These are phyloP conservation scores for Timandra comae DNA, from an alignment of 2,888 invertebrate genomes.

Conservation along the genomic window DNA sequence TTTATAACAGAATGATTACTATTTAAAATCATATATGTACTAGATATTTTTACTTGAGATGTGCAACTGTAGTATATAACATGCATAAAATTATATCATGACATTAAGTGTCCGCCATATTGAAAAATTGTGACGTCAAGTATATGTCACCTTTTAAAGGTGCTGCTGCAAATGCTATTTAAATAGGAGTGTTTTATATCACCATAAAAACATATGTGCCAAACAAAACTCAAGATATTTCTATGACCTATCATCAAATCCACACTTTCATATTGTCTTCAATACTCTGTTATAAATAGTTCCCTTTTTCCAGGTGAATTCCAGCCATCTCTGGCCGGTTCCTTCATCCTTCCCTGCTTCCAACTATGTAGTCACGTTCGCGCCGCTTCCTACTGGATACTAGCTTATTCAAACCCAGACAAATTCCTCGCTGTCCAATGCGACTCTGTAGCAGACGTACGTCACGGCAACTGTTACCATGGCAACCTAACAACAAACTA, in stretches of 20 bases:
- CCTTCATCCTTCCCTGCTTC: slow-evolving; percentile 58
- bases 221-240: neutral
- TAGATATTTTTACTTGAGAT: too few species aligned
- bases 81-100: too few species aligned
- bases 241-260: neutral
- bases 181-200: too few species aligned
- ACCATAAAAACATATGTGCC: neutral
- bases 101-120: too few species aligned
- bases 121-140: too few species aligned
- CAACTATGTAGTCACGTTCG: slow-evolving; percentile 59
- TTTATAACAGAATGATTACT: too few species aligned
- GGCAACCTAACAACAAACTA: slow-evolving; percentile 33
- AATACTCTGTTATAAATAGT: too few species aligned
- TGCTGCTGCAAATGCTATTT: too few species aligned
- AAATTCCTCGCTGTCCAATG: slow-evolving; percentile 52
- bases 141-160: too few species aligned
- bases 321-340: slow-evolving; percentile 44
- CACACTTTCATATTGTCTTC: too few species aligned
- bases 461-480: slow-evolving; percentile 50
- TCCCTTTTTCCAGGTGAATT: slow-evolving; percentile 52
- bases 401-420: slow-evolving; percentile 39
- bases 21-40: too few species aligned
- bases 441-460: slow-evolving; percentile 38
- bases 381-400: slow-evolving; percentile 48
- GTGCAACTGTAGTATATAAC: too few species aligned